A percentile compares a stretch with the other conserved stretches of the same genome.
phyloP scores from a whole-genome alignment of 2,888 invertebrate genomes.

The Bhutanitis thaidina region DNA sequence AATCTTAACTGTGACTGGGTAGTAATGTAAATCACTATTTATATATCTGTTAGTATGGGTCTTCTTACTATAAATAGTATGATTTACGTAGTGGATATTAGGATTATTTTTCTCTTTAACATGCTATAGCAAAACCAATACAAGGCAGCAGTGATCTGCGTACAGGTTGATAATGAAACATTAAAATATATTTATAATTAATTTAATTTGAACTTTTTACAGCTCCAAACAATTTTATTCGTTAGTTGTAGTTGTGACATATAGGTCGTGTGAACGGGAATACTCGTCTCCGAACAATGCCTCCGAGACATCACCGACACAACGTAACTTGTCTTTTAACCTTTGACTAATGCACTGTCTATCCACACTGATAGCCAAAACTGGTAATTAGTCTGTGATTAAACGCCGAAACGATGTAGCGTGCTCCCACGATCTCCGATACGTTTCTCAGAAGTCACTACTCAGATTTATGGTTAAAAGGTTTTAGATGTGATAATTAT shows the following conservation, averaged over 20 bases:
- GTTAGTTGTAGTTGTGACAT: constrained; percentile 1
- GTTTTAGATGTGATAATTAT: constrained; percentile 78
- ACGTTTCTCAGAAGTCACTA: constrained; percentile 70
- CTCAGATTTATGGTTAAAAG: constrained; percentile 66
- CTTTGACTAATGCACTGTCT: constrained; percentile 71
- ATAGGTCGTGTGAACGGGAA: constrained; percentile 18
- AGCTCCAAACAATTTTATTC: too few species aligned
- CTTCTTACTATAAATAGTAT: too few species aligned
- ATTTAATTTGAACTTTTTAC: too few species aligned
- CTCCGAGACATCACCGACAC: constrained; percentile 25
- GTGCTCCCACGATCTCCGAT: constrained; percentile 59
- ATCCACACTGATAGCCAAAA: constrained; percentile 64
- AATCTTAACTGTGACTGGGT: too few species aligned
- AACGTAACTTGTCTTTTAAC: constrained; percentile 33
- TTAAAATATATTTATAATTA: too few species aligned
- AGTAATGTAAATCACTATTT: too few species aligned
- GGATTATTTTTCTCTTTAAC: too few species aligned
- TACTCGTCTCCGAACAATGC: constrained; percentile 25
- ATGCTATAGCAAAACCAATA: too few species aligned
- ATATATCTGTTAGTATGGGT: too few species aligned
- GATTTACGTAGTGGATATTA: too few species aligned
- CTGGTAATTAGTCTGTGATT: constrained; percentile 71
- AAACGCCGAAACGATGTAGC: constrained; percentile 51
- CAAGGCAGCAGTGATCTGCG: too few species aligned
- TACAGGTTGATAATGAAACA: too few species aligned